Base-by-base conservation (phyloP, 2,888 invertebrate genomes). In the Pheosia tremula region DNA sequence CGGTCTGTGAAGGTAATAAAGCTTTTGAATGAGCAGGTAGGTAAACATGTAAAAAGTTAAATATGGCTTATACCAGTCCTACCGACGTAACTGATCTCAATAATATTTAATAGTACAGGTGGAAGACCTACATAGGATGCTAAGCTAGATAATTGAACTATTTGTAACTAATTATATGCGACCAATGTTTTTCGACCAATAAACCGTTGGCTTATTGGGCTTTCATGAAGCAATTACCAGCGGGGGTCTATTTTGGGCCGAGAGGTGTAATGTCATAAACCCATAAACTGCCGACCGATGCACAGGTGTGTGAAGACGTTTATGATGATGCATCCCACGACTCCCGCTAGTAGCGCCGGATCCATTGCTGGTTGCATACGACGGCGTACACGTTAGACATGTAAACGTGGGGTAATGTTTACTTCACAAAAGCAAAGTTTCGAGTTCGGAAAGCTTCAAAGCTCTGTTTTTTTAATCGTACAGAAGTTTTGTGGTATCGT, bases 401-500 rank as follows among this genome's bases (percentile, higher is more conserved):
- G 7, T 55, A 53, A n/a, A 37, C 45, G 69, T 39, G 47, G 39
- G 68, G 75, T 75, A 79, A 76, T 86, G 83, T 66, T 79, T 59
- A 24, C 10, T 9, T 3, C n/a, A 43, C 9, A 3, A n/a, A 41
- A 63, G n/a, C 53, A 3, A 38, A 39, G 41, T 11, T 9, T 62
- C 24, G 43, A 64, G 53, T 50, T 11, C 60, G 60, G 56, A 56
- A 66, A 60, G 62, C 60, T 69, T 60, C 59, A 49, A 59, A 67
- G 60, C 50, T 66, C 45, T 41, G 60, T 71, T 72, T 81, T 83
- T 83, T 86, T 24, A 77, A 79, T 77, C 70, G 79, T 79, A 90
- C 93, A 93, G 93, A 88, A 93, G 93, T 93, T 89, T 86, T 88
- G 89, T 87, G 90, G 90, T 87, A 87, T 85, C 87, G 84, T 88